Evolutionary conservation across 2,797 vertebrate genomes (phyloP), one percentile per base, ranked within the genome.

Genomic region (Sebastes aleutianus): DNA sequence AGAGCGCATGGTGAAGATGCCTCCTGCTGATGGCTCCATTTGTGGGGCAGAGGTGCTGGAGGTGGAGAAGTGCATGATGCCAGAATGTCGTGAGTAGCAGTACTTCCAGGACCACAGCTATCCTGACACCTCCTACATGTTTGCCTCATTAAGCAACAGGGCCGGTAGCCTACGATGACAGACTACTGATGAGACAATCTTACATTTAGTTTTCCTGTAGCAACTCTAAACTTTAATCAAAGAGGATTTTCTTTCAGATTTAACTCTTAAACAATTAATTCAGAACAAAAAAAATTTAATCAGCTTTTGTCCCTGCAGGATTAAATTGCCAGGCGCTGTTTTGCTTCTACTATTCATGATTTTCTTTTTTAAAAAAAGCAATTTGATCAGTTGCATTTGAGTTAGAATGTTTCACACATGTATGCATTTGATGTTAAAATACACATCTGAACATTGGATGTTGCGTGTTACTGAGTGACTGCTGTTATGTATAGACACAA

Each of bases 41-140:
- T 99, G 99, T 91, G 97, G 96, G 59, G 94, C 97, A 0, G 97
- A 99, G 74, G 97, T 97, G 34, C 94, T 97, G 0, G 97, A 99
- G 90, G 96, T 97, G 22, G 97, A 99, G 91, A 99, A 99, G 79
- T 99, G 99, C 95, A 99, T 98, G 98, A 99, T 99, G 98, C 99
- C 98, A 0, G 98, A 99, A 87, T 99, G 99, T 87, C 98, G 99
- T 99, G 92, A 97, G 99, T 97, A 83, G 29, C 57, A 57, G 13
- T 43, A 13, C 70, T 66, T 76, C 34, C 59, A 76, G 31, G 59
- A 76, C 47, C 56, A 64, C 14, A 74, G 62, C 66, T 65, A 47
- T 62, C 13, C 64, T 47, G 29, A 72, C 73, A 78, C 54, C 1
- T 69, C 34, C 50, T 53, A 77, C 34, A 32, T 47, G 6, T 24